Percentiles rank a stretch among this genome's conserved stretches.
Evolutionary conservation across 2,797 vertebrate genomes (phyloP).

Genomic region (Fistularia commersonii): DNA sequence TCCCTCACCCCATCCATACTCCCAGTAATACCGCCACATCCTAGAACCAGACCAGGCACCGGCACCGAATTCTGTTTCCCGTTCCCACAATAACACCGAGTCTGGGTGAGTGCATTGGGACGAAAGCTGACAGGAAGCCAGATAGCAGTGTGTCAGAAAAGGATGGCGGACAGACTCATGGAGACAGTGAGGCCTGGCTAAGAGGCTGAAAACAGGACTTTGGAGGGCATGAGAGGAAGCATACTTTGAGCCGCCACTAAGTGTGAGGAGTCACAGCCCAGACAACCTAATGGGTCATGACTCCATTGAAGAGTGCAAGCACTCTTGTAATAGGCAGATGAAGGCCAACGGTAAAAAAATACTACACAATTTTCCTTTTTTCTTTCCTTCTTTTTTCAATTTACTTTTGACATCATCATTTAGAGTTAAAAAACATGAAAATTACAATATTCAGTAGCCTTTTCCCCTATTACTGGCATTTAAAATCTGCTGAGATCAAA

Average conservation of each 20-base stretch:
- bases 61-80: background rate
- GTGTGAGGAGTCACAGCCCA: constrained; percentile 5
- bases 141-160: constrained; percentile 51
- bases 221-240: constrained; percentile 26
- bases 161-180: constrained; percentile 15
- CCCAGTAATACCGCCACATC: background rate
- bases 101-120: constrained; percentile 52
- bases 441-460: too few relatives aligned
- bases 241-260: constrained; percentile 15
- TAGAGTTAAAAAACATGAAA: too few relatives aligned
- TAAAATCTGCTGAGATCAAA: too few relatives aligned
- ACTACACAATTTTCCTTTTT: too few relatives aligned
- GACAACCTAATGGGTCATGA: too few relatives aligned
- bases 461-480: too few relatives aligned
- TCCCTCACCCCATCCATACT: background rate
- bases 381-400: too few relatives aligned
- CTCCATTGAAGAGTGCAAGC: too few relatives aligned
- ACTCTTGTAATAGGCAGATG: too few relatives aligned
- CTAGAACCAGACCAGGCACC: background rate
- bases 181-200: constrained; percentile 16
- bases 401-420: too few relatives aligned
- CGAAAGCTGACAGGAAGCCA: constrained; percentile 55
- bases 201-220: constrained; percentile 38
- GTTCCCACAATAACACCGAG: constrained; percentile 31
- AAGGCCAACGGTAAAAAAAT: too few relatives aligned